These are phyloP conservation scores for Mechanitis messenoides DNA, from an alignment of 2,888 invertebrate genomes.

Conservation along the genomic window DNA sequence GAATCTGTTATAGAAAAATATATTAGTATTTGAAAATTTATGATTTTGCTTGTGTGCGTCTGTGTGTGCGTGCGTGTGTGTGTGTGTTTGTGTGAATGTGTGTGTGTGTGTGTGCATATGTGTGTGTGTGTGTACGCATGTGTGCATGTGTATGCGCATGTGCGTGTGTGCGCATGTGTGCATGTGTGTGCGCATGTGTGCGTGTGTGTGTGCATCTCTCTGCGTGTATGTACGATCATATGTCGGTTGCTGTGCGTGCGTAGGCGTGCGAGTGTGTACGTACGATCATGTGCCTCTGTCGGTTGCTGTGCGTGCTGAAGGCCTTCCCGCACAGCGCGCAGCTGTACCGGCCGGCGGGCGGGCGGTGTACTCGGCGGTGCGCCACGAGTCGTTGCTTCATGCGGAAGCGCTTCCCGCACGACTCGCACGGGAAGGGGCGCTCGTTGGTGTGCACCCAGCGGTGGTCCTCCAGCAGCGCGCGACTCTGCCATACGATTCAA, in stretches of 20 bases:
- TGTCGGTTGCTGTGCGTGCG: slow-evolving; percentile 60
- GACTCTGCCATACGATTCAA: slow-evolving; percentile 42
- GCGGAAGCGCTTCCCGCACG: slow-evolving; percentile 60
- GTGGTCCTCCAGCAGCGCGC: slow-evolving; percentile 65
- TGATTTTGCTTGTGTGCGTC: too few species aligned
- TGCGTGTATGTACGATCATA: slow-evolving; percentile 2
- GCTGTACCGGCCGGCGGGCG: slow-evolving; percentile 43
- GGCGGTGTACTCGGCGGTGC: slow-evolving; percentile 55
- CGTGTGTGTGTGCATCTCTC: too few species aligned
- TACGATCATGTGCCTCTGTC: slow-evolving; percentile 67
- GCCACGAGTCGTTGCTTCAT: slow-evolving; percentile 62
- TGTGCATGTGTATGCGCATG: too few species aligned
- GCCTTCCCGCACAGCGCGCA: slow-evolving; percentile 60
- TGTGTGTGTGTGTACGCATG: too few species aligned
- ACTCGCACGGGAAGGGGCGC: slow-evolving; percentile 61
- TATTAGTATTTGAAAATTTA: too few species aligned
- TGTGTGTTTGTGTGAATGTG: too few species aligned
- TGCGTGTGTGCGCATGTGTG: too few species aligned
- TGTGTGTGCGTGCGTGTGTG: too few species aligned
- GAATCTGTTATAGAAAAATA: slow-evolving; percentile 45
- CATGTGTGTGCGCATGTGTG: too few species aligned
- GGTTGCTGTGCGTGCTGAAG: slow-evolving; percentile 62
- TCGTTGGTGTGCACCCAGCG: slow-evolving; percentile 69
- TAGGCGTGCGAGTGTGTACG: slow-evolving; percentile 34
- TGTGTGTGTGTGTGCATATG: too few species aligned